These are phyloP conservation scores for Nasonia vitripennis DNA, from an alignment of 1,140 invertebrate species.

Conservation along the genomic window DNA sequence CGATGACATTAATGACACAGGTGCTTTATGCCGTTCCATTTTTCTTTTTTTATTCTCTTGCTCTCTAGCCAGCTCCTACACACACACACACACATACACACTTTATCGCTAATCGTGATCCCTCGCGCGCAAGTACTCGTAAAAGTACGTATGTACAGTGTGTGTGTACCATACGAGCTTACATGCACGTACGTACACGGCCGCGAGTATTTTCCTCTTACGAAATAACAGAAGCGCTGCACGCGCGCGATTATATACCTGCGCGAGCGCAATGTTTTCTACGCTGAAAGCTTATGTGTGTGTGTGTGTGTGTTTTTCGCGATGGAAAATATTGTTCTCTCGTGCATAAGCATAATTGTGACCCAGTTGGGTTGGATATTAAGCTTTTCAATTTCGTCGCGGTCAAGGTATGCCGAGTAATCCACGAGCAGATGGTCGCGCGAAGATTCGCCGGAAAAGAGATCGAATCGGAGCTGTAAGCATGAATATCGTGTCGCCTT, in stretches of 20 bases:
- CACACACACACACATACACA: not conserved
- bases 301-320: not conserved
- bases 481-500: too few species aligned
- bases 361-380: not conserved
- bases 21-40: constrained; percentile 17
- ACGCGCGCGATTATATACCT: not conserved
- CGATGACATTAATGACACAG: constrained; percentile 26
- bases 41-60: not conserved
- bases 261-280: not conserved
- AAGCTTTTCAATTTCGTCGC: not conserved
- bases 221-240: constrained; percentile 37
- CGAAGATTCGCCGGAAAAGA: too few species aligned
- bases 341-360: too few species aligned
- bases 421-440: too few species aligned
- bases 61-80: not conserved
- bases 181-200: not conserved
- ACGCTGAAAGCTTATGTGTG: not conserved
- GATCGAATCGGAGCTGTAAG: too few species aligned
- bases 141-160: not conserved
- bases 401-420: not conserved
- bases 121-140: constrained; percentile 6
- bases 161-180: not conserved
- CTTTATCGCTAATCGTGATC: constrained; percentile 28
- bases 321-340: not conserved
- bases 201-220: constrained; percentile 6